Percentiles rank a stretch among this genome's conserved stretches.
Conservation (phyloP, 2,888 invertebrate species). For the Molanna angustata region DNA sequence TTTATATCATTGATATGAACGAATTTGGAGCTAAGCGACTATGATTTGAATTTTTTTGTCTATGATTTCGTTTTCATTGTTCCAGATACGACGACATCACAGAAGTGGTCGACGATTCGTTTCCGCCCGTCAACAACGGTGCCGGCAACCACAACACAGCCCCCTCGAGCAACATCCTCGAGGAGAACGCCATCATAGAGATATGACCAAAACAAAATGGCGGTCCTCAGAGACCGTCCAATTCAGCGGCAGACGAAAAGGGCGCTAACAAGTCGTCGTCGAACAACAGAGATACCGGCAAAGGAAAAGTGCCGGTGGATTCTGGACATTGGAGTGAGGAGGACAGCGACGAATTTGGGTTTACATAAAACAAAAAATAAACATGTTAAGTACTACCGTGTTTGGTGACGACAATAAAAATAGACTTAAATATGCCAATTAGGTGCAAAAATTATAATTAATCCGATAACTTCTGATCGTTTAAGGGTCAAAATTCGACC, state of each 20-base stretch:
- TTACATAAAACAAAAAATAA: conserved; percentile 29
- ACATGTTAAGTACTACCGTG: too few species aligned
- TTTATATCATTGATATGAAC: too few species aligned
- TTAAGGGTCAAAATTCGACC: too few species aligned
- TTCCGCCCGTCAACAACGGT: conserved; percentile 20
- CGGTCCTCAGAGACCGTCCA: conserved; percentile 21
- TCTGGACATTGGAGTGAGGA: conserved; percentile 32
- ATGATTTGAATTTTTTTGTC: too few species aligned
- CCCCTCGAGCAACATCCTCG: conserved; percentile 10
- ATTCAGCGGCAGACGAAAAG: neutral
- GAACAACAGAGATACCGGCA: conserved; percentile 7
- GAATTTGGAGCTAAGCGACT: too few species aligned
- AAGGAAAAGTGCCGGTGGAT: conserved; percentile 28
- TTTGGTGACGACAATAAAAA: too few species aligned
- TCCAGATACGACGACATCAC: conserved; percentile 30
- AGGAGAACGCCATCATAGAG: conserved; percentile 28
- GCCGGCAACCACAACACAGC: conserved; percentile 10
- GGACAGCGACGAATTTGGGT: conserved; percentile 30
- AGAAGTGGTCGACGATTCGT: conserved; percentile 29
- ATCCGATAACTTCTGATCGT: too few species aligned
- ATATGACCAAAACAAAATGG: conserved; percentile 32
- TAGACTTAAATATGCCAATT: too few species aligned
- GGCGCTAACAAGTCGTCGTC: neutral
- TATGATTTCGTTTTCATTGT: too few species aligned
- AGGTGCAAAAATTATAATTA: too few species aligned